Base-by-base conservation (phyloP, 2,888 invertebrate genomes). In the Trissonchulus sp. region DNA sequence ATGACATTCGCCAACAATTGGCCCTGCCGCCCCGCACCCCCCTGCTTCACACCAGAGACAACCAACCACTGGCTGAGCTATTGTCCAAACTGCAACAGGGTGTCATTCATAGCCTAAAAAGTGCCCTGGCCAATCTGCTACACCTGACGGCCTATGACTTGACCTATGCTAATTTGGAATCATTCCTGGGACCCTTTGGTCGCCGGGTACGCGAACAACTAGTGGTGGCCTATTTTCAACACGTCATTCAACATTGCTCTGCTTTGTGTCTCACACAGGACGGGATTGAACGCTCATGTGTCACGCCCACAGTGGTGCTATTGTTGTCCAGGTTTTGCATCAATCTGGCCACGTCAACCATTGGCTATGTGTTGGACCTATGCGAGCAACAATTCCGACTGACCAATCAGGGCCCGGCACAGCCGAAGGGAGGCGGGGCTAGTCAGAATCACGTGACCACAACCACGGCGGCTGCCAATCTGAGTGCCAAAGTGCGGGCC, bases 141-240 rank as follows among this genome's bases (percentile, higher is more conserved):
- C 79, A 83, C 36, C 83, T 83, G 78, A 81, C 80, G 0, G 83
- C 82, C 38, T 82, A 80, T 73, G 83, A 83, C 72, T 80, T 82
- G 63, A 82, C 81, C 3, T 83, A 83, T 71, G 79, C 80, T 23
- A 2, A 31, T 2, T 28, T 71, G 38, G 1, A 34, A 1, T 33
- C 28, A 0, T 76, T 76, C 31, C 18, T 62, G 8, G 15, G 3
- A 2, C 62, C 36, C 1, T 75, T 74, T 48, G 68, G 73, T 30
- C 48, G 48, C 15, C 1, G 1, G 18, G 75, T 77, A 3, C 63
- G 77, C n/a, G 74, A 75, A 33, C 15, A 68, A 15, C 33, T 77
- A 63, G 74, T 77, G 28, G 76, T 72, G 33, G 31, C 23, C 28
- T 73, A 75, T 23, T 76, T 77, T 68, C 23, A 60, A 1, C 33